phyloP scores from a whole-genome alignment of 2,113 vertebrate genomes.

The Pangasianodon gigas region DNA sequence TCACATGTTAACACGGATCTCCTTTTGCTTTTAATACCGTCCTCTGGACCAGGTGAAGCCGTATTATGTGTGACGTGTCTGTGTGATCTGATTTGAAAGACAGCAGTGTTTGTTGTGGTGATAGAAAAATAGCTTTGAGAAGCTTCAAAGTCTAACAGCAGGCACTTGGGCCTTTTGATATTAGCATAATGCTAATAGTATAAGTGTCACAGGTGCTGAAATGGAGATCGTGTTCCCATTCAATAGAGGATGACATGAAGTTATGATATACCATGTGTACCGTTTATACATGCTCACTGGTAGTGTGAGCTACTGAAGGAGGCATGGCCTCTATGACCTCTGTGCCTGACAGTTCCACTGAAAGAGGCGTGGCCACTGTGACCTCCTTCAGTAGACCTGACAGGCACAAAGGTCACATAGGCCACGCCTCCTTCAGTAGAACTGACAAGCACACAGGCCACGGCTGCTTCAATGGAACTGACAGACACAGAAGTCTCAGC shows the following conservation, averaged over 20 bases:
- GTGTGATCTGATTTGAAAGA: slow-evolving; percentile 32
- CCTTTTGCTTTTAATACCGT: not conserved
- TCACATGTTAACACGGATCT: slow-evolving; percentile 13
- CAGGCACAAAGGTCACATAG: not conserved
- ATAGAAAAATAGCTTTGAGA: not conserved
- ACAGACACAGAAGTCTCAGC: not conserved
- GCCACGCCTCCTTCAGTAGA: not conserved
- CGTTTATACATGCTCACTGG: not conserved
- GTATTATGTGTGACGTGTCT: slow-evolving; percentile 9
- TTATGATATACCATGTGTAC: not conserved
- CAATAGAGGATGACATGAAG: not conserved
- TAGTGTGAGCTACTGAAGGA: not conserved
- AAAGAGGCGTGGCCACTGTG: too few relatives aligned
- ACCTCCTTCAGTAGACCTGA: not conserved
- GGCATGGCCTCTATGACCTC: not conserved
- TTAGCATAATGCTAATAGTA: slow-evolving; percentile 42
- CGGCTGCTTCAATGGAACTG: not conserved
- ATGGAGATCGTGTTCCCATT: not conserved
- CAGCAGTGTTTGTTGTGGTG: slow-evolving; percentile 13
- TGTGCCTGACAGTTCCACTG: not conserved
- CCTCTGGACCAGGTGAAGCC: not conserved
- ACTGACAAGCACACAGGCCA: too few relatives aligned
- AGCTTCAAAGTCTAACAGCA: slow-evolving; percentile 32
- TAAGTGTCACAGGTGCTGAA: not conserved
- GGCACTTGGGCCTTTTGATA: slow-evolving; percentile 17